Base-by-base conservation (phyloP, 2,113 vertebrate species). In the Acrocephalus kingi region DNA sequence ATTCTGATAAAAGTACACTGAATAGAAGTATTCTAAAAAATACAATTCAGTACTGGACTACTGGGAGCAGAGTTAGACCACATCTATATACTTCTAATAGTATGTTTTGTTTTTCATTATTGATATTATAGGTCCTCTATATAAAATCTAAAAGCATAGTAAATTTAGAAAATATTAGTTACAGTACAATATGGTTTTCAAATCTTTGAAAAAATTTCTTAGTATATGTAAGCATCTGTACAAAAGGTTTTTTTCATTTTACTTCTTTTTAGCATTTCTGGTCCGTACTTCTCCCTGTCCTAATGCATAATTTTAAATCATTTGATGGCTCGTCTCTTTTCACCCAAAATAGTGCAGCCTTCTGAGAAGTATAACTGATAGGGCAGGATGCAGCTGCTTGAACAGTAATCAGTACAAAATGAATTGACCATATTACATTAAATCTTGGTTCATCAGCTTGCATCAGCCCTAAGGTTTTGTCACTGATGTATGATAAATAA, bases 401-500 rank as follows among this genome's bases (percentile, higher is more conserved):
- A 82, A 92, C 61, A 59, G 22, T 95, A 97, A 96, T 97, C 91
- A 97, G 92, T 86, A 87, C 33, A 89, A 94, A 94, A 93, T 87
- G 45, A 86, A 96, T 94, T 92, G 96, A 90, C 77, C 80, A 86
- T 78, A 87, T 87, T 94, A 77, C 76, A 95, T 91, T 93, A 93
- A 96, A 89, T 55, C 52, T 77, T 92, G 59, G 59, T 89, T 96
- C 93, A 96, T 92, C 87, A 96, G 67, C 64, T 93, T 87, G 52
- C 45, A 7, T 91, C 89, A 96, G 67, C 69, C 87, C 48, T 62
- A 51, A 86, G 76, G 63, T 87, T 96, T 96, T 95, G 39, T 77
- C 61, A 87, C 63, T 94, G 62, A 79, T 79, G 52, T 59, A 79
- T 80, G 51, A 91, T 63, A 96, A 91, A 77, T 74, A 87, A 69